Base-by-base conservation (phyloP, 2,888 invertebrate species). In the Clusia tigrina region DNA sequence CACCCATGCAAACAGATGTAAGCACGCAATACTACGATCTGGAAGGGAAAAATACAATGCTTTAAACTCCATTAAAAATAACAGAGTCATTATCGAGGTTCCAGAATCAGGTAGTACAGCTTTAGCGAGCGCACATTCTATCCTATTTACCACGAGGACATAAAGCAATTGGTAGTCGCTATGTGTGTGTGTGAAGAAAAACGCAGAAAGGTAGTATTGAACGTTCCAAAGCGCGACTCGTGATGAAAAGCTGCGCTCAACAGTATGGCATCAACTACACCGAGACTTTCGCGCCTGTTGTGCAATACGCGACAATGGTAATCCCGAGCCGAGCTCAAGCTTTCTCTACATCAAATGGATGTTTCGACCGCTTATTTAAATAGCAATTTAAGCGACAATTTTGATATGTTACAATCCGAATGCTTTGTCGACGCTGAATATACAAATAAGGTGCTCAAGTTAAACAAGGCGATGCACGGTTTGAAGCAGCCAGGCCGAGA, bases 401-500 rank as follows among this genome's bases (percentile, higher is more conserved):
- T 71, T 1, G 68, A 60, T 12, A 69, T 73, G 68, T 37, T 26
- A 0, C 72, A 71, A 26, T 68, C 67, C 0, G 48, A 48, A 20
- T 2, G 51, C 2, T 70, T 67, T 23, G 20, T 37, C 2, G 58
- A 63, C 24, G 6, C 42, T 32, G 2, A 37, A 15, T 23, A 15
- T 12, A 61, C 65, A 24, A 23, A 46, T 20, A 52, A 61, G 5
- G 69, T 68, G 0, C 18, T 67, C n/a, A 66, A 55, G 48, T 59
- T 73, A 1, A 61, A 68, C 5, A 73, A 71, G 53, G 64, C 69
- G 0, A 57, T 74, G 1, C 72, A 73, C 51, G 71, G 71, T 2
- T 58, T 76, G 12, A 71, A 70, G 46, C 74, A 74, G 38, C 61
- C 65, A 12, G 68, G 70, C 1, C 64, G 73, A 1, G 67, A 72